phyloP scores from a whole-genome alignment of 2,113 vertebrate species.

The Toxotes jaculatrix region DNA sequence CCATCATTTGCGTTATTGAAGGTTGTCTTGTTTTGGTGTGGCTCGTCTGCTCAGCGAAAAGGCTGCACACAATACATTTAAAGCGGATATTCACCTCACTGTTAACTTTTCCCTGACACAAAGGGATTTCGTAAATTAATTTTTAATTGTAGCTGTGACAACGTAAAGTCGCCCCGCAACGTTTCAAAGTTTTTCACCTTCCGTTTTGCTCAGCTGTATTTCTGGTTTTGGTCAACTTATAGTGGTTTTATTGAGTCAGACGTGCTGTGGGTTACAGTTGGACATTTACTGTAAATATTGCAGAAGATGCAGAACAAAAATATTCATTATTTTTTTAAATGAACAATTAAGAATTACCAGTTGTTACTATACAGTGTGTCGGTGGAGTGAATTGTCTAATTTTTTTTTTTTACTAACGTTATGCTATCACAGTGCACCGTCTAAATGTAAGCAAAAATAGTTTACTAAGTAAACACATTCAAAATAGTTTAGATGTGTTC shows the following conservation, averaged over 20 bases:
- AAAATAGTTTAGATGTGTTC: not conserved
- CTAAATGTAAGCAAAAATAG: slow-evolving; percentile 8
- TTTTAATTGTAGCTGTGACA: not conserved
- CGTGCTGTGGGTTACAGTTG: not conserved
- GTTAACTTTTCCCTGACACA: slow-evolving; percentile 18
- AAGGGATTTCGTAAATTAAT: not conserved
- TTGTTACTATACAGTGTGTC: not conserved
- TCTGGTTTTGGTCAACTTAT: not conserved
- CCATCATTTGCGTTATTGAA: slow-evolving; percentile 4
- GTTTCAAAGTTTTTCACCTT: not conserved
- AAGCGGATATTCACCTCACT: slow-evolving; percentile 26
- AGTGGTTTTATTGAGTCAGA: not conserved
- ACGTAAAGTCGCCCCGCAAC: not conserved
- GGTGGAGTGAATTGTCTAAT: not conserved
- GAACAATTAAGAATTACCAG: not conserved
- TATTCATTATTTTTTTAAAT: too few species aligned
- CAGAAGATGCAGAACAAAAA: not conserved
- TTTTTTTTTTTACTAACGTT: fast-evolving
- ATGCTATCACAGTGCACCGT: not conserved
- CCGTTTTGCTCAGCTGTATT: not conserved
- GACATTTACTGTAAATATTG: slow-evolving; percentile 7
- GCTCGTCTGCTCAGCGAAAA: slow-evolving; percentile 3
- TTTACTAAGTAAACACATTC: not conserved
- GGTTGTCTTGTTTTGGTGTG: not conserved
- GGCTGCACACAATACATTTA: not conserved